Percentiles rank a stretch among this genome's conserved stretches.
Conservation (phyloP, 2,888 invertebrate genomes). For the Amiota communis region DNA sequence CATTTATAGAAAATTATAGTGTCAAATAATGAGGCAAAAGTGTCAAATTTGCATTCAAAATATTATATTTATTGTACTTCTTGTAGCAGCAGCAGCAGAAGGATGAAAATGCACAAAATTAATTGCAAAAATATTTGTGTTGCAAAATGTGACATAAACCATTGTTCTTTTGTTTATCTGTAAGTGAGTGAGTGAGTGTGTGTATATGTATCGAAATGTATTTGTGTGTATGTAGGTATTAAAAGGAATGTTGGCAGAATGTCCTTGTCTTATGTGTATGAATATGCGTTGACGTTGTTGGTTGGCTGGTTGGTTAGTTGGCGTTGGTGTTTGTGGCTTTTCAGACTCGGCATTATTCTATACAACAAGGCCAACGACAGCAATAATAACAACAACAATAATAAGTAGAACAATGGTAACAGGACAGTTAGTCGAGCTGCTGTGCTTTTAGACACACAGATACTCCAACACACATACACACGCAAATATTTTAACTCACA, state of each 20-base stretch:
- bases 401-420: conserved; percentile 27
- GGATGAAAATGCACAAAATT: conserved; percentile 59
- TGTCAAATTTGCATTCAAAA: conserved; percentile 65
- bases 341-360: conserved; percentile 7
- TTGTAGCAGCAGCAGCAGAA: conserved; percentile 21
- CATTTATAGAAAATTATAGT: conserved; percentile 52
- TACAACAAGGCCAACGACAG: conserved; percentile 7
- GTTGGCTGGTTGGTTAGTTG: too few species aligned
- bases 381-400: conserved; percentile 4
- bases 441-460: conserved; percentile 18
- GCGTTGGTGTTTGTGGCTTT: conserved; percentile 16
- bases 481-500: conserved; percentile 36
- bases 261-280: too few species aligned
- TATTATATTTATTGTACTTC: conserved; percentile 42
- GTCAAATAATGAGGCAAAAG: conserved; percentile 64
- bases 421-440: conserved; percentile 1
- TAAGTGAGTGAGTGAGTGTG: conserved; percentile 7
- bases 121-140: conserved; percentile 49
- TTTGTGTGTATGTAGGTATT: conserved; percentile 3
- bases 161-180: neutral
- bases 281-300: too few species aligned
- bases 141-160: conserved; percentile 30
- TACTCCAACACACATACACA: conserved; percentile 32
- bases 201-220: conserved; percentile 5
- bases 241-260: neutral